Conservation (phyloP, 2,113 vertebrate genomes). For the Melanocharis versteri region DNA sequence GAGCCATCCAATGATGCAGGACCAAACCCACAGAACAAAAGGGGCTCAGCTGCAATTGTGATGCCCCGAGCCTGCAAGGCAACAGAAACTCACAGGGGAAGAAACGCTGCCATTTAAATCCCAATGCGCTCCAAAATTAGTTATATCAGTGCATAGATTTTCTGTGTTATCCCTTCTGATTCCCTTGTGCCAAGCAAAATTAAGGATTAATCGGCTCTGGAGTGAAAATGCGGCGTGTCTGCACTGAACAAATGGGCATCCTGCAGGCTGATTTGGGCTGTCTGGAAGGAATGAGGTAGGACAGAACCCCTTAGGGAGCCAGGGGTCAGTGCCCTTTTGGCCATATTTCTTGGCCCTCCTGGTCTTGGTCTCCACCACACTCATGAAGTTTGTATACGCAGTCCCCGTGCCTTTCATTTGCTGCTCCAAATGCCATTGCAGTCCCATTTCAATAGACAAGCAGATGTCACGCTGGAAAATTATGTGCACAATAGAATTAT, state of each 20-base stretch:
- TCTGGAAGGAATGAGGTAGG: background rate
- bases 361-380: background rate
- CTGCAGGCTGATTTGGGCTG: too few species aligned
- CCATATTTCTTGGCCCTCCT: background rate
- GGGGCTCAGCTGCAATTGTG: constrained; percentile 77
- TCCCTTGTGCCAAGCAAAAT: background rate
- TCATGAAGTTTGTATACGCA: background rate
- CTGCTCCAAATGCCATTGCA: background rate
- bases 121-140: background rate
- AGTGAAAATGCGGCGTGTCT: background rate
- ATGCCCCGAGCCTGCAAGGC: constrained; percentile 73
- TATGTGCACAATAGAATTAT: background rate
- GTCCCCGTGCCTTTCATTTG: background rate
- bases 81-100: background rate
- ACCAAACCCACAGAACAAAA: constrained; percentile 78
- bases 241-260: background rate
- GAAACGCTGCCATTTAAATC: background rate
- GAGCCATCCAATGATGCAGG: constrained; percentile 72
- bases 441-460: background rate
- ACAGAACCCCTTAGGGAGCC: background rate
- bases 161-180: background rate
- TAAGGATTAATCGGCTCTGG: background rate
- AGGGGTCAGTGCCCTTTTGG: background rate
- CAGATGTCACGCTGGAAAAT: background rate
- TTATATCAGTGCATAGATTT: accelerated